These are phyloP conservation scores for Pseudanteris insignis DNA, from an alignment of 2,888 invertebrate species.

Conservation along the genomic window DNA sequence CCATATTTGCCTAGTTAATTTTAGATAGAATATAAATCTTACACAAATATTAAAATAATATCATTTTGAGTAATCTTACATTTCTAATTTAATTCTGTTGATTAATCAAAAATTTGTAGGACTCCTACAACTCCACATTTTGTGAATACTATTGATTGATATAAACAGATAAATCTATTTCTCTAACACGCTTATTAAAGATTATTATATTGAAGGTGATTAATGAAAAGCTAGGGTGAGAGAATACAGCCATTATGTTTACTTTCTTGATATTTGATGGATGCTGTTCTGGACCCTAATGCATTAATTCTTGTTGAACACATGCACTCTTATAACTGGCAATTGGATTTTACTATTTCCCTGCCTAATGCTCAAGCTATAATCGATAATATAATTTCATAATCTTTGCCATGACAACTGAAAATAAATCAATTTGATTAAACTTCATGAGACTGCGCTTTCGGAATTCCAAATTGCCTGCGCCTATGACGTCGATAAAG, in stretches of 20 bases:
- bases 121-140: too few species aligned
- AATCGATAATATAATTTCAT: conserved; percentile 54
- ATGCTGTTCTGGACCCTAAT: neutral
- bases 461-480: conserved; percentile 10
- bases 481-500: conserved; percentile 42
- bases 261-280: conserved; percentile 12
- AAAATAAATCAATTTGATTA: conserved; percentile 55
- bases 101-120: too few species aligned
- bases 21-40: too few species aligned
- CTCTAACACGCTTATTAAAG: too few species aligned
- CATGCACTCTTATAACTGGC: conserved; percentile 28
- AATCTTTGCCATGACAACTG: conserved; percentile 46
- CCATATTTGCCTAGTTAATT: too few species aligned
- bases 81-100: too few species aligned
- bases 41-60: too few species aligned
- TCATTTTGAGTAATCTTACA: too few species aligned
- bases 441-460: conserved; percentile 50
- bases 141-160: too few species aligned
- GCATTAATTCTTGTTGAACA: conserved; percentile 19
- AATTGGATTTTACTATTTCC: conserved; percentile 31
- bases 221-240: too few species aligned
- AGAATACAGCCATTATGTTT: conserved; percentile 3
- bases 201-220: too few species aligned
- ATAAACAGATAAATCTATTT: too few species aligned
- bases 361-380: neutral